Evolutionary conservation across 1,140 invertebrate species (phyloP).

Genomic region (Acromyrmex charruanus): DNA sequence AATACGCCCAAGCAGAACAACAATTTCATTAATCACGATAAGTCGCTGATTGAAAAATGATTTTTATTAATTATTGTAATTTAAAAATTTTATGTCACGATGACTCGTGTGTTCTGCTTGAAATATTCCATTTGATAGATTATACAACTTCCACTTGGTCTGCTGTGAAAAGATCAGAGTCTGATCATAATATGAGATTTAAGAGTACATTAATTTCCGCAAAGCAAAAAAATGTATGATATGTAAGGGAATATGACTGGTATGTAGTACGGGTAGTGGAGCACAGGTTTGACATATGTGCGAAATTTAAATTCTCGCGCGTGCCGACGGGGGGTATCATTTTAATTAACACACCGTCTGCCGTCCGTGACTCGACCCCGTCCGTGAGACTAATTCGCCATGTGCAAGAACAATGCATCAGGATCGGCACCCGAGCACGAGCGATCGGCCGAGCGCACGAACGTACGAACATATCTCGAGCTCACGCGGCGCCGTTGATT

Average conservation of each 20-base stretch:
- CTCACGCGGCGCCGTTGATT: slow-evolving; percentile 43
- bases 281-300: slow-evolving; percentile 63
- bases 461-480: background rate
- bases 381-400: slow-evolving; percentile 59
- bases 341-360: slow-evolving; percentile 65
- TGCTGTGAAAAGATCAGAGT: background rate
- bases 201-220: slow-evolving; percentile 11
- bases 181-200: background rate
- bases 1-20: too few species aligned
- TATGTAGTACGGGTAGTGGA: background rate
- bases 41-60: too few species aligned
- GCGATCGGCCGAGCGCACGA: background rate
- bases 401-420: slow-evolving; percentile 62
- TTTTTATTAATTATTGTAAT: too few species aligned
- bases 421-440: slow-evolving; percentile 10
- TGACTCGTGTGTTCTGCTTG: too few species aligned
- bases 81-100: too few species aligned
- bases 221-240: background rate
- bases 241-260: background rate
- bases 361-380: slow-evolving; percentile 31
- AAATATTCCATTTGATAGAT: too few species aligned
- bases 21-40: too few species aligned
- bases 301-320: slow-evolving; percentile 52
- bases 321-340: slow-evolving; percentile 57
- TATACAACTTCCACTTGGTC: background rate